Conservation (phyloP, 2,797 vertebrate genomes). For the Hypotaenidia okinawae region DNA sequence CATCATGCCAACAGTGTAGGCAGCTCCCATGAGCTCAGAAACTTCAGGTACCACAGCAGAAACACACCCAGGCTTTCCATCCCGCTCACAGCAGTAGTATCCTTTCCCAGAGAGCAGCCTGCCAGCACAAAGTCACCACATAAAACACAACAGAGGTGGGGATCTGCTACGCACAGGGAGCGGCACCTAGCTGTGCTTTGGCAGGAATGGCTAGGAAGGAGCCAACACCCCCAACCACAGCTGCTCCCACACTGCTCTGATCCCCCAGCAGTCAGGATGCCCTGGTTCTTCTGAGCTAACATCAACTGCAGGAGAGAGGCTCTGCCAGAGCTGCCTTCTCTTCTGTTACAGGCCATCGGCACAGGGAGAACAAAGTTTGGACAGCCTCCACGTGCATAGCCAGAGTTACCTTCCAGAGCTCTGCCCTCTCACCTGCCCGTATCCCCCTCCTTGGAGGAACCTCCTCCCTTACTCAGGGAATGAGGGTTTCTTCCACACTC, state of each 20-base stretch:
- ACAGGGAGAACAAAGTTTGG: neutral
- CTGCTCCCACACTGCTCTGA: no score
- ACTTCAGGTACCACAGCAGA: neutral
- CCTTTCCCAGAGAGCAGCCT: neutral
- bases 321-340: neutral
- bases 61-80: neutral
- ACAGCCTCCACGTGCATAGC: no score
- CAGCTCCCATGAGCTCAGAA: neutral
- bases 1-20: neutral
- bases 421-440: neutral
- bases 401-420: neutral
- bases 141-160: neutral
- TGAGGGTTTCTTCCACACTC: neutral
- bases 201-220: neutral
- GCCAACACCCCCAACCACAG: neutral
- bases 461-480: neutral
- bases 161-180: rapidly evolving
- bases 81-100: no score
- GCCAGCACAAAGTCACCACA: neutral
- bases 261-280: neutral
- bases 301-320: rapidly evolving
- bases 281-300: neutral
- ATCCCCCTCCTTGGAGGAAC: neutral
- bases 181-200: neutral
- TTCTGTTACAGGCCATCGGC: neutral